Evolutionary conservation across 2,113 vertebrate genomes (phyloP).

Genomic region (Neodontobutis hainanensis): DNA sequence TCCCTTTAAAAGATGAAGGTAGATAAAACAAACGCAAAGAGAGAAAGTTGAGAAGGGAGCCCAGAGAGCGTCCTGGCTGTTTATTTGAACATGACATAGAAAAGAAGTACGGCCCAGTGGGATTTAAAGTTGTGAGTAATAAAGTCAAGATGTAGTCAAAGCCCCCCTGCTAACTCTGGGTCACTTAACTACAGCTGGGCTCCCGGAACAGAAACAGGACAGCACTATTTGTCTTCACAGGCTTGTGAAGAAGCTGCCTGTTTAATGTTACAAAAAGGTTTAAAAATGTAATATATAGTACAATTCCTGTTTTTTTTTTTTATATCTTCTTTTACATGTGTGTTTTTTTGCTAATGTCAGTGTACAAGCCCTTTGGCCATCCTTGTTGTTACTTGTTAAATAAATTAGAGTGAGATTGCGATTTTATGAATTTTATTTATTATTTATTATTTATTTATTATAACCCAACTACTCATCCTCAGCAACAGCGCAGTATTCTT

Average conservation of each 20-base stretch:
- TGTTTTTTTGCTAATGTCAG: no score
- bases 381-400: no score
- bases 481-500: no score
- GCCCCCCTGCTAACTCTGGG: slow-evolving; percentile 52
- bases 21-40: slow-evolving; percentile 63
- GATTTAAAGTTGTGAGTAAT: slow-evolving; percentile 66
- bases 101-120: slow-evolving; percentile 64
- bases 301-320: background rate
- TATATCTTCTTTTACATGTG: no score
- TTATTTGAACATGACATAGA: slow-evolving; percentile 73
- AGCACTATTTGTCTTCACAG: slow-evolving; percentile 42
- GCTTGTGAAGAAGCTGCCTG: slow-evolving; percentile 18
- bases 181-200: slow-evolving; percentile 48
- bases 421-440: no score
- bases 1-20: slow-evolving; percentile 58
- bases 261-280: slow-evolving; percentile 6
- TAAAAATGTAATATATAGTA: background rate
- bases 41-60: slow-evolving; percentile 57
- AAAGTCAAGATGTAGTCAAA: slow-evolving; percentile 74
- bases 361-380: no score
- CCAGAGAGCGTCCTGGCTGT: slow-evolving; percentile 64
- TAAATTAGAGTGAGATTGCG: no score
- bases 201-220: slow-evolving; percentile 52
- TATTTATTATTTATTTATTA: no score
- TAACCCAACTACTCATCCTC: no score